Percentiles rank a stretch among this genome's conserved stretches.
phyloP scores from a whole-genome alignment of 2,888 invertebrate genomes.

The Subacronicta megacephala region DNA sequence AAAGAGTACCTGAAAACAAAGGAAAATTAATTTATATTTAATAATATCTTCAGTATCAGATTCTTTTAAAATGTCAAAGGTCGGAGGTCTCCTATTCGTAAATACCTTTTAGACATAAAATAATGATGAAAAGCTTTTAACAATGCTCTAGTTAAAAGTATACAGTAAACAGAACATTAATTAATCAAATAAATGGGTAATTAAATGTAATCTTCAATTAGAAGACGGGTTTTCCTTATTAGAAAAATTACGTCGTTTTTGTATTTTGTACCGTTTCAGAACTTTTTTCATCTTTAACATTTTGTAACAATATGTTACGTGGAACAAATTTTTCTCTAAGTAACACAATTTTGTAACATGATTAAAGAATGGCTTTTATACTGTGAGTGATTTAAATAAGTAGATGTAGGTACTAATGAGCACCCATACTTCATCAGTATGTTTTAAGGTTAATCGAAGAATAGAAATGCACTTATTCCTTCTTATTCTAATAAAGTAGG shows the following conservation, averaged over 20 bases:
- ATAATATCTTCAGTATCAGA: conserved; percentile 39
- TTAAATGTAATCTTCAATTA: conserved; percentile 13
- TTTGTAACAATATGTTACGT: too few species aligned
- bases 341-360: too few species aligned
- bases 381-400: too few species aligned
- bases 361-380: too few species aligned
- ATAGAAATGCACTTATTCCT: too few species aligned
- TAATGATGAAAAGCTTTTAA: conserved; percentile 20
- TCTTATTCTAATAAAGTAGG: too few species aligned
- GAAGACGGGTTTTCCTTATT: conserved; percentile 8
- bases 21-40: conserved; percentile 48
- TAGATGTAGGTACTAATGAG: too few species aligned
- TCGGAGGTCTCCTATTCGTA: conserved; percentile 33
- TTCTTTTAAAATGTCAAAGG: conserved; percentile 42
- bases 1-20: conserved; percentile 94
- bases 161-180: conserved; percentile 19
- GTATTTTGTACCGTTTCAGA: neutral
- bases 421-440: too few species aligned
- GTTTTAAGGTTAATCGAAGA: too few species aligned
- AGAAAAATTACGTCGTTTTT: conserved; percentile 1
- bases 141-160: conserved; percentile 27
- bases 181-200: conserved; percentile 22
- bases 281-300: too few species aligned
- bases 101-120: conserved; percentile 22
- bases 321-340: too few species aligned